These are phyloP conservation scores for Muschampia plurimacula DNA, from an alignment of 2,888 invertebrate species.

Conservation along the genomic window DNA sequence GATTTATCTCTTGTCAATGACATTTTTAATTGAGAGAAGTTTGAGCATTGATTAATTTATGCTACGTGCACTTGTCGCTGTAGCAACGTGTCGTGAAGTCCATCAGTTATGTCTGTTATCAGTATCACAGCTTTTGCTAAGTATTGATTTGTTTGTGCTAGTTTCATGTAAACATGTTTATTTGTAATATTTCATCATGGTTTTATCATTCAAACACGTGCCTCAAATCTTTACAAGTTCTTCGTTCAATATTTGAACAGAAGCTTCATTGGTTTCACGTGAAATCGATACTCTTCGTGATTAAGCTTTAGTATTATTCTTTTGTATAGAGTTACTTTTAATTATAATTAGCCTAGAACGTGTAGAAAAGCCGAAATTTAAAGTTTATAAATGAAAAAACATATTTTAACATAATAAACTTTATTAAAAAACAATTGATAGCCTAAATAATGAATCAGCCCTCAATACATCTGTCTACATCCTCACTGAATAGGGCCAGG, in stretches of 20 bases:
- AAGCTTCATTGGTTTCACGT: slow-evolving; percentile 12
- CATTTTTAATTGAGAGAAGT: slow-evolving; percentile 30
- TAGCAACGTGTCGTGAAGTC: slow-evolving; percentile 28
- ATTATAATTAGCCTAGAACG: not conserved
- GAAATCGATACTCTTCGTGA: slow-evolving; percentile 6
- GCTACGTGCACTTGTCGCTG: slow-evolving; percentile 24
- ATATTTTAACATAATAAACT: not conserved
- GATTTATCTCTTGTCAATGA: slow-evolving; percentile 29
- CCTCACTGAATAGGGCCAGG: slow-evolving; percentile 80
- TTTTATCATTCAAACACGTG: slow-evolving; percentile 20
- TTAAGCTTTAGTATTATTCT: slow-evolving; percentile 22
- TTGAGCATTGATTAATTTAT: slow-evolving; percentile 12
- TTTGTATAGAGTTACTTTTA: not conserved
- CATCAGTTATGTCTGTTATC: slow-evolving; percentile 14
- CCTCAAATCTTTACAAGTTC: slow-evolving; percentile 11
- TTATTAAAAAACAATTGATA: slow-evolving; percentile 32
- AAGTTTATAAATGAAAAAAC: not conserved
- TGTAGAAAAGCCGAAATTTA: not conserved
- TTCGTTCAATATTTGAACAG: slow-evolving; percentile 12
- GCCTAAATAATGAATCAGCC: slow-evolving; percentile 43
- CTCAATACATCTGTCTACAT: slow-evolving; percentile 58
- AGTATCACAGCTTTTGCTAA: slow-evolving; percentile 33
- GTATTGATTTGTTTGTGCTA: slow-evolving; percentile 33
- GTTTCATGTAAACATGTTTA: slow-evolving; percentile 28
- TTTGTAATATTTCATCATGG: slow-evolving; percentile 5